Conservation (phyloP, 2,113 vertebrate species). For the Microcebus griseorufus region DNA sequence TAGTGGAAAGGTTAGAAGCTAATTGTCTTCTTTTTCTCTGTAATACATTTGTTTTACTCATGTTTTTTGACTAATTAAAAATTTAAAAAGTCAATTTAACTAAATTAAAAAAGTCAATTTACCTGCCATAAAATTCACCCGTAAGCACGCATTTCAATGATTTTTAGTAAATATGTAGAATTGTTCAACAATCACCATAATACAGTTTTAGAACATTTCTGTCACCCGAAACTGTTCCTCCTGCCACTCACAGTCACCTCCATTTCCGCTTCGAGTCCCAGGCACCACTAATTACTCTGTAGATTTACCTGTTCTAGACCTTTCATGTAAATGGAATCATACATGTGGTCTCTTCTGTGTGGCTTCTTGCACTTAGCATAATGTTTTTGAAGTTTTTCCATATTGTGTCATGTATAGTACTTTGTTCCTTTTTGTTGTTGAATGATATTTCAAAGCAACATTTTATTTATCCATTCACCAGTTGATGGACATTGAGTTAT, state of each 20-base stretch:
- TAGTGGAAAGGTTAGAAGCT: slow-evolving; percentile 92
- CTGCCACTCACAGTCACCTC: background rate
- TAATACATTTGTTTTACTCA: background rate
- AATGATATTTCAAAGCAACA: background rate
- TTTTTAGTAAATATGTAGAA: background rate
- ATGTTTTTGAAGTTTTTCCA: background rate
- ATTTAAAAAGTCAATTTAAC: background rate
- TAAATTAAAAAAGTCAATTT: background rate
- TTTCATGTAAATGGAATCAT: background rate
- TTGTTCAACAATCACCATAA: background rate
- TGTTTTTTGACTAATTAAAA: background rate
- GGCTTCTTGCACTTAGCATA: background rate
- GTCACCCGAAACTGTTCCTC: background rate
- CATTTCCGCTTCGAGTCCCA: background rate
- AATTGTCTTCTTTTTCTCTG: background rate
- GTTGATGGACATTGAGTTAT: background rate
- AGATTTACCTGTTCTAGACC: background rate
- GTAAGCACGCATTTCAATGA: background rate
- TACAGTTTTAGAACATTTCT: background rate
- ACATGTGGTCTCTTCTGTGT: background rate
- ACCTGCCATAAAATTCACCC: background rate
- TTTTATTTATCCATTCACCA: background rate
- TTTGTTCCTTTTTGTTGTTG: slow-evolving; percentile 11
- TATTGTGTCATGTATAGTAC: background rate
- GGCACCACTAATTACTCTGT: background rate